Evolutionary conservation across 2,888 invertebrate genomes (phyloP).

Genomic region (Apamea monoglypha): DNA sequence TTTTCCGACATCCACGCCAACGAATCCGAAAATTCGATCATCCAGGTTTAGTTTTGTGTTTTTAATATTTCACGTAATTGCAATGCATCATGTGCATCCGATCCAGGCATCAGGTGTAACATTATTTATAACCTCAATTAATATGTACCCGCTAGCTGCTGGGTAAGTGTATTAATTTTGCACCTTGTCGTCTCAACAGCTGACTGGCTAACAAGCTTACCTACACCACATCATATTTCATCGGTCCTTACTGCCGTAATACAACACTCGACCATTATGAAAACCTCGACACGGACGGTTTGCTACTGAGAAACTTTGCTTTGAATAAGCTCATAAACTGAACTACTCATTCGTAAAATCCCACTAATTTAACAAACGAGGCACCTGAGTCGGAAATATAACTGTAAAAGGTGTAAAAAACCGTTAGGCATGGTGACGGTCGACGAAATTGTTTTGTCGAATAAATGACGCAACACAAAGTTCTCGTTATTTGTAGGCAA

Average conservation of each 20-base stretch:
- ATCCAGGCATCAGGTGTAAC: slow-evolving; percentile 22
- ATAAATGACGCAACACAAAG: slow-evolving; percentile 14
- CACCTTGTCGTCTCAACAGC: slow-evolving; percentile 63
- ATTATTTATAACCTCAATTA: slow-evolving; percentile 43
- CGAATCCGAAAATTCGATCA: background rate
- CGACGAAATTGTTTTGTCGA: slow-evolving; percentile 13
- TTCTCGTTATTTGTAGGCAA: slow-evolving; percentile 23
- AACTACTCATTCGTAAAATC: slow-evolving; percentile 51
- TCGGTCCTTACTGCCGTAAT: slow-evolving; percentile 50
- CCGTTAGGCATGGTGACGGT: slow-evolving; percentile 24
- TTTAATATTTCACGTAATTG: background rate
- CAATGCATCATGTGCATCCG: background rate
- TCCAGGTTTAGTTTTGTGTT: background rate
- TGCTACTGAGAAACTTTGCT: slow-evolving; percentile 47
- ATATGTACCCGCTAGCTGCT: slow-evolving; percentile 13
- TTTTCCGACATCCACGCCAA: background rate
- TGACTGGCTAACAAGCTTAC: slow-evolving; percentile 59
- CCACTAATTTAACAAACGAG: slow-evolving; percentile 46
- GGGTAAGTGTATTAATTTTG: slow-evolving; percentile 38
- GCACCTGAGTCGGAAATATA: slow-evolving; percentile 32
- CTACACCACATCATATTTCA: slow-evolving; percentile 58
- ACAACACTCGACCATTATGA: slow-evolving; percentile 55
- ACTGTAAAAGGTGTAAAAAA: slow-evolving; percentile 54
- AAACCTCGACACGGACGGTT: slow-evolving; percentile 42
- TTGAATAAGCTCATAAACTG: slow-evolving; percentile 49